A percentile compares a stretch with the other conserved stretches of the same genome.
Evolutionary conservation across 2,113 vertebrate species (phyloP).

Genomic region (Choloepus hoffmanni): DNA sequence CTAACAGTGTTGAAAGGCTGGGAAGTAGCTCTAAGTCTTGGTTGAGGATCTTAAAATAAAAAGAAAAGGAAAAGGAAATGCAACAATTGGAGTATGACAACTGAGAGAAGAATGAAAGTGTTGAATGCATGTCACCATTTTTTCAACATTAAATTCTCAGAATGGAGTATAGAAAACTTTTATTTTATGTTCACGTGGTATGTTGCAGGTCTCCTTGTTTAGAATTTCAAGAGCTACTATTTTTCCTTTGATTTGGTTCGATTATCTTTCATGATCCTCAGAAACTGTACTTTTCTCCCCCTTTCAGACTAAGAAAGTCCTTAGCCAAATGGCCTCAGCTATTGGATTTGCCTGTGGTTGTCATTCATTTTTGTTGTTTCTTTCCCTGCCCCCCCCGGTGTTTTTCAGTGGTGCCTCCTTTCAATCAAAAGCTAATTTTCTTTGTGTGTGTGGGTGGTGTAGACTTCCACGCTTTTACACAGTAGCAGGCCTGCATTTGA

Average conservation of each 20-base stretch:
- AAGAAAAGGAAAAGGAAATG: neutral
- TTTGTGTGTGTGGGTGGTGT: slow-evolving; percentile 83
- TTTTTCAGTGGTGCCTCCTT: slow-evolving; percentile 74
- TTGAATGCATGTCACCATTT: fast-evolving
- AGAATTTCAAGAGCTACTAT: slow-evolving; percentile 64
- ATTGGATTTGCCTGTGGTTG: slow-evolving; percentile 72
- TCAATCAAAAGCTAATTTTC: slow-evolving; percentile 85
- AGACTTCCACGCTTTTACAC: slow-evolving; percentile 78
- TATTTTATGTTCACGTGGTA: neutral
- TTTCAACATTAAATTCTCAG: neutral
- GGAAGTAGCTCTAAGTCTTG: neutral
- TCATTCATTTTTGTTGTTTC: slow-evolving; percentile 74
- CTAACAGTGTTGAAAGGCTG: neutral
- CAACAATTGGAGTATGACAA: neutral
- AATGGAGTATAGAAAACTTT: neutral
- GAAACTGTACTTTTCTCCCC: slow-evolving; percentile 50
- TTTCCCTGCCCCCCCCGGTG: slow-evolving; percentile 62
- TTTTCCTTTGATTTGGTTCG: slow-evolving; percentile 65
- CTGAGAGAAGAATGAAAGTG: neutral
- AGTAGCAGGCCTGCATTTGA: slow-evolving; percentile 79
- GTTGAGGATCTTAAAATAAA: neutral
- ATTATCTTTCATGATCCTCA: slow-evolving; percentile 69
- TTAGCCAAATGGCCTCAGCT: slow-evolving; percentile 74
- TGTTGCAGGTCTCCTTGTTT: slow-evolving; percentile 59
- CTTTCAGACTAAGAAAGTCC: slow-evolving; percentile 66